Evolutionary conservation across 2,797 vertebrate species (phyloP).

Genomic region (Periparus ater): DNA sequence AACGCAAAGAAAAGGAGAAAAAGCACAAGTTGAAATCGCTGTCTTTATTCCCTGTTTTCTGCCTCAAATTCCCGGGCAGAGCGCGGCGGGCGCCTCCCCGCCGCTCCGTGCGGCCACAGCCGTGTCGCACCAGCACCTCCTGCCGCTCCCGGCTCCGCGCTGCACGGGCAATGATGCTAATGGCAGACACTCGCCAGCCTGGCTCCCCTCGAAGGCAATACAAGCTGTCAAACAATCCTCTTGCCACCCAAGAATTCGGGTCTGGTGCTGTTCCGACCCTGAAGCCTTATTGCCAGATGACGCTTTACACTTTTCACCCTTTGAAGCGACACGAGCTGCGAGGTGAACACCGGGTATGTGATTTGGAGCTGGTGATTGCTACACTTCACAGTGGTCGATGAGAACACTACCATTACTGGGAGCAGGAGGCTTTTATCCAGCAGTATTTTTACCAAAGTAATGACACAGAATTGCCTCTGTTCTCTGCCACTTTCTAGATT

Average conservation of each 20-base stretch:
- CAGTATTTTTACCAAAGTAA: not conserved
- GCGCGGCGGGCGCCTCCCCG: not conserved
- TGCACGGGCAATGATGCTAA: not conserved
- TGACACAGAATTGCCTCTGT: not conserved
- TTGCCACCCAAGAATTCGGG: not conserved
- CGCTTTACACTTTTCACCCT: constrained; percentile 19
- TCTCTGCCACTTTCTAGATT: not conserved
- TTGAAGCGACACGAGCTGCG: not conserved
- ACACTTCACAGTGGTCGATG: not conserved
- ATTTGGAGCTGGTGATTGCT: not conserved
- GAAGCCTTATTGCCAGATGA: not conserved
- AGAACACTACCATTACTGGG: not conserved
- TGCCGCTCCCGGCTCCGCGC: not conserved
- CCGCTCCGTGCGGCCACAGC: not conserved
- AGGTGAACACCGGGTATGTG: not conserved
- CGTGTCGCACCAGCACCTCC: constrained; percentile 25
- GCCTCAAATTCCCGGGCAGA: not conserved
- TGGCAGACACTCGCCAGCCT: not conserved
- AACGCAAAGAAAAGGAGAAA: too few relatives aligned
- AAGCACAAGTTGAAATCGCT: too few relatives aligned
- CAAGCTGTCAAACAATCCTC: not conserved
- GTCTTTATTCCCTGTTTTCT: not conserved
- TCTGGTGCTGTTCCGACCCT: not conserved
- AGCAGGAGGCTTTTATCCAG: not conserved
- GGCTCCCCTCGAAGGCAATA: not conserved